Conservation (phyloP, 2,888 invertebrate genomes). For the Falcaria lacertinaria region DNA sequence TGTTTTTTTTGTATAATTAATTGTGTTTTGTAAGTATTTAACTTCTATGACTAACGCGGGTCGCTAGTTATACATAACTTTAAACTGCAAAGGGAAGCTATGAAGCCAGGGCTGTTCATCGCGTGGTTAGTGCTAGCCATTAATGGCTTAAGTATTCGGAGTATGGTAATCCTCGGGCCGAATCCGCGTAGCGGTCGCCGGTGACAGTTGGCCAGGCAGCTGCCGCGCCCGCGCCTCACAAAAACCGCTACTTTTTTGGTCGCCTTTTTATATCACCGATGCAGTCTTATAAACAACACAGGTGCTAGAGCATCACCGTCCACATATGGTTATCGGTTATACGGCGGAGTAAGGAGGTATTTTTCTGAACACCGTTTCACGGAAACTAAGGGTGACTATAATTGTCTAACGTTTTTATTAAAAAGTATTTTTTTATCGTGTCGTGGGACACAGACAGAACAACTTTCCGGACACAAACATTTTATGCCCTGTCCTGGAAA, state of each 20-base stretch:
- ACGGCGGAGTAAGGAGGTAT: conserved; percentile 41
- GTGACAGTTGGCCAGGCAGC: conserved; percentile 76
- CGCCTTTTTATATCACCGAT: conserved; percentile 69
- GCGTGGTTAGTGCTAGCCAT: conserved; percentile 35
- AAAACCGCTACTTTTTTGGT: conserved; percentile 75
- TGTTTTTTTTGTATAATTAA: too few species aligned
- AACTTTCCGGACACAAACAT: too few species aligned
- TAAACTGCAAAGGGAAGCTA: conserved; percentile 2
- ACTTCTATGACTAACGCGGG: too few species aligned
- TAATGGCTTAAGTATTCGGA: conserved; percentile 51
- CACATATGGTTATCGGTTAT: conserved; percentile 74
- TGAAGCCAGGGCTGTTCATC: conserved; percentile 41
- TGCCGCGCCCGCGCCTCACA: conserved; percentile 71
- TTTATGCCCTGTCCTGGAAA: too few species aligned
- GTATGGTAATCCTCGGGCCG: conserved; percentile 56
- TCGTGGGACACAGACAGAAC: too few species aligned
- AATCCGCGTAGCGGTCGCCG: conserved; percentile 59
- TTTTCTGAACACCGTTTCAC: conserved; percentile 55
- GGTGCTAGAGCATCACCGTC: conserved; percentile 73
- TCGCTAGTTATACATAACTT: too few species aligned
- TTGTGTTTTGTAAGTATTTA: too few species aligned
- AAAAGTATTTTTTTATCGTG: too few species aligned
- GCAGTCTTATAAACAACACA: conserved; percentile 79
- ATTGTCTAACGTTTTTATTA: too few species aligned
- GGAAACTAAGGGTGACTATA: conserved; percentile 32